Base-by-base conservation (phyloP, 2,113 vertebrate species). In the Speoplatyrhinus poulsoni region DNA sequence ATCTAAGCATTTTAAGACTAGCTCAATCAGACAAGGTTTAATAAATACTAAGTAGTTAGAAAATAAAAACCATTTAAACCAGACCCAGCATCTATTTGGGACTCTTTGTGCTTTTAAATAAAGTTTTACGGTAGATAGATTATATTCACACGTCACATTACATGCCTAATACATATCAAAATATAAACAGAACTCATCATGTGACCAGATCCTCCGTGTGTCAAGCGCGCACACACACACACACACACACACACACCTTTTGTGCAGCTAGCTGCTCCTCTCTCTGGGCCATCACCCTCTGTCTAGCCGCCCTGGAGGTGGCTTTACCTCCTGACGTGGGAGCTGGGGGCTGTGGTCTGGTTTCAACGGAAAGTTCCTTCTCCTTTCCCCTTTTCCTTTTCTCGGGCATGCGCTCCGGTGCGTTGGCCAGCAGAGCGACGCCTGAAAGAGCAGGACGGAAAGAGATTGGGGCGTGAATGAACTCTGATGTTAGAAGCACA, bases 381-480 rank as follows among this genome's bases (percentile, higher is more conserved):
- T 94, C 93, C 70, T 86, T 92, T 0, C 70, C 77, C 6, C 85
- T 76, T 71, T 87, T 93, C 74, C 82, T 94, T 70, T 90, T 92
- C 60, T 98, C 96, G 0, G 95, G 92, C 7, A 96, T 83, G 0
- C 94, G 92, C 72, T 98, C 97, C 0, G 96, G 96, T 7, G 96
- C 95, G 0, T 97, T 98, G 46, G 97, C 95, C 62, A 99, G 89
- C 57, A 99, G 89, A 0, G 97, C 96, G 60, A 98, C 97, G 12
- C 97, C 97, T 98, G 82, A 3, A 13, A 64, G 3, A 57, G 50
- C 68, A 46, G 16, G 17, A 3, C 7, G 17, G 9, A 0, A 36
- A 65, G 3, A 50, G n/a, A 60, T 60, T 0, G 0, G 0, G 8
- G 9, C 26, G 69, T 72, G 4, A 60, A 2, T 71, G 16, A 10